phyloP scores from a whole-genome alignment of 1,140 invertebrate genomes.

The Magallana ariakensis region DNA sequence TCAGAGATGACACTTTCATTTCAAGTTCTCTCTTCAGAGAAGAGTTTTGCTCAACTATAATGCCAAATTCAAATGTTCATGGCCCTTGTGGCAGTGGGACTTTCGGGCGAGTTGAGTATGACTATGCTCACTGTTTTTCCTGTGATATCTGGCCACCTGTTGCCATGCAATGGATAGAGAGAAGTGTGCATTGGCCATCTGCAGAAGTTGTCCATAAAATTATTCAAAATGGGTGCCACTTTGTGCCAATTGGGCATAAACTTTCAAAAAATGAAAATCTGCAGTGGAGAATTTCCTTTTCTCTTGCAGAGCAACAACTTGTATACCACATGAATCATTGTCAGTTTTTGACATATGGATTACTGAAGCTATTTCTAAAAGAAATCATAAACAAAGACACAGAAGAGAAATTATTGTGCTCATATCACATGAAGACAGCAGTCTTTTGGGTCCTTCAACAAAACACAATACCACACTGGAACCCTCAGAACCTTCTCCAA shows the following conservation, averaged over 20 bases:
- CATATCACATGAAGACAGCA: constrained; percentile 41
- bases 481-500: background rate
- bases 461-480: background rate
- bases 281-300: constrained; percentile 35
- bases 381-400: constrained; percentile 4
- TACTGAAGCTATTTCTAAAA: constrained; percentile 37
- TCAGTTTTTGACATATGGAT: constrained; percentile 39
- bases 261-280: background rate
- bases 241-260: background rate
- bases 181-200: background rate
- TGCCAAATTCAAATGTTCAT: background rate
- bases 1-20: background rate
- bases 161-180: background rate
- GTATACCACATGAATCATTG: constrained; percentile 36
- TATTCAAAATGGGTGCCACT: background rate
- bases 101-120: background rate
- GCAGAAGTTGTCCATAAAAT: background rate
- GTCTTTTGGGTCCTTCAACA: constrained; percentile 13
- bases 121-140: constrained; percentile 8
- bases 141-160: background rate
- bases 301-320: constrained; percentile 17
- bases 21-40: background rate
- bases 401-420: background rate
- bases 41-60: background rate
- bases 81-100: constrained; percentile 5